Evolutionary conservation across 2,113 vertebrate genomes (phyloP).

Genomic region (Phalacrocorax brasilianus): DNA sequence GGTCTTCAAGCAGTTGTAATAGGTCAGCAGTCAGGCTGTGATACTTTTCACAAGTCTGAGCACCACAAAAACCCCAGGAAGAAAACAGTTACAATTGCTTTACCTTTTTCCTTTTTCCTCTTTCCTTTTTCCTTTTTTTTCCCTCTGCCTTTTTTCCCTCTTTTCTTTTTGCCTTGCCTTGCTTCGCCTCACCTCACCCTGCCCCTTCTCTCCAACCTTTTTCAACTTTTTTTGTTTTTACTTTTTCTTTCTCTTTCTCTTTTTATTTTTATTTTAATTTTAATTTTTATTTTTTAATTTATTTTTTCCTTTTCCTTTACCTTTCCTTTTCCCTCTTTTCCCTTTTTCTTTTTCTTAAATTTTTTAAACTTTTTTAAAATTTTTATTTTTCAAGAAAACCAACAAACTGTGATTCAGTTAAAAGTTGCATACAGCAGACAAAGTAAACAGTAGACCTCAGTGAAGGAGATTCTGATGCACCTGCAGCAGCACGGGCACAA

Average conservation of each 20-base stretch:
- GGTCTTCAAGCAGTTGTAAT: not conserved
- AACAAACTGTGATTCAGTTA: not conserved
- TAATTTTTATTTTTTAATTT: too few relatives aligned
- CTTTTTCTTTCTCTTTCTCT: fast-evolving
- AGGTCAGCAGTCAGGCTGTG: not conserved
- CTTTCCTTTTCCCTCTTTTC: fast-evolving
- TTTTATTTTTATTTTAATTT: fast-evolving
- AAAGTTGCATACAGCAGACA: not conserved
- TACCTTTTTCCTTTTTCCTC: not conserved
- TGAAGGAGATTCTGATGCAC: not conserved
- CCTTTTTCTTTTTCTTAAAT: not conserved
- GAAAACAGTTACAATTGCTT: not conserved
- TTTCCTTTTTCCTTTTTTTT: not conserved
- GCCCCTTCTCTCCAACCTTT: not conserved
- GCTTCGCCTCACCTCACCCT: fast-evolving
- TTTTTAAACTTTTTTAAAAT: too few relatives aligned
- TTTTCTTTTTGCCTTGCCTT: not conserved
- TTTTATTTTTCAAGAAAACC: not conserved
- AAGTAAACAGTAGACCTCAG: not conserved
- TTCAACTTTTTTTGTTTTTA: not conserved
- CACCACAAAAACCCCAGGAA: not conserved
- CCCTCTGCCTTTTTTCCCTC: not conserved
- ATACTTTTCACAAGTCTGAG: not conserved
- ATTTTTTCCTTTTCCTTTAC: too few relatives aligned
- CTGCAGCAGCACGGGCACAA: not conserved